A percentile compares a stretch with the other conserved stretches of the same genome.
These are phyloP conservation scores for Prolemur simus DNA, from an alignment of 2,113 vertebrate species.

Conservation along the genomic window DNA sequence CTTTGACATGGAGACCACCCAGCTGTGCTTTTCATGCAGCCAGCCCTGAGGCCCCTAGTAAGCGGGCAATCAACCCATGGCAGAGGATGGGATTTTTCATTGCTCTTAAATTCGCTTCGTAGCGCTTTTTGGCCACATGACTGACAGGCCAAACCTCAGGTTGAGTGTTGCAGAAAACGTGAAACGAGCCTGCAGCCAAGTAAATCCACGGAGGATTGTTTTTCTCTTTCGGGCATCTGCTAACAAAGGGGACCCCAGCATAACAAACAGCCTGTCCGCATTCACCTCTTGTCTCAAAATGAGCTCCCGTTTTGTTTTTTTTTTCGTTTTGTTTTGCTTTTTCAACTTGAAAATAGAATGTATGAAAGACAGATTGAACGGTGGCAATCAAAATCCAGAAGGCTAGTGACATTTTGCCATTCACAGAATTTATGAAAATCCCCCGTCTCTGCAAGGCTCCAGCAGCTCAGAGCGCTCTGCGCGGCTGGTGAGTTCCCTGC, in stretches of 20 bases:
- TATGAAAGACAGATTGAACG: neutral
- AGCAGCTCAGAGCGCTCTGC: neutral
- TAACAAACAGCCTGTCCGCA: neutral
- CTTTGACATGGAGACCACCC: neutral
- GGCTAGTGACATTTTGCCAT: conserved; percentile 42
- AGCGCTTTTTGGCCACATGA: neutral
- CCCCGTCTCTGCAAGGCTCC: conserved; percentile 17
- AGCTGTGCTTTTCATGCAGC: neutral
- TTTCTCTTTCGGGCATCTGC: neutral
- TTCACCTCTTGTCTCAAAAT: neutral
- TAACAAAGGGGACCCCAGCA: neutral
- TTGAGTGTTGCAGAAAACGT: conserved; percentile 25
- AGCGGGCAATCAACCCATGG: neutral
- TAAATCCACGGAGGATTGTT: neutral
- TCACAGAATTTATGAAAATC: conserved; percentile 68
- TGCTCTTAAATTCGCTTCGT: neutral
- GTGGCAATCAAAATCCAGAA: conserved; percentile 21
- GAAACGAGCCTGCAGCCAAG: neutral
- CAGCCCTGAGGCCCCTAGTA: neutral
- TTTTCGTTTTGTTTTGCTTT: neutral
- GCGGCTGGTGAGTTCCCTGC: conserved; percentile 43
- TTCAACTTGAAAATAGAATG: neutral
- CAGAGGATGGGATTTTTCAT: neutral
- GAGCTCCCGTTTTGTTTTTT: rapidly evolving
- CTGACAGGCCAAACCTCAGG: conserved; percentile 5